These are phyloP conservation scores for Tragelaphus scriptus DNA, from an alignment of 2,113 vertebrate genomes.

Conservation along the genomic window DNA sequence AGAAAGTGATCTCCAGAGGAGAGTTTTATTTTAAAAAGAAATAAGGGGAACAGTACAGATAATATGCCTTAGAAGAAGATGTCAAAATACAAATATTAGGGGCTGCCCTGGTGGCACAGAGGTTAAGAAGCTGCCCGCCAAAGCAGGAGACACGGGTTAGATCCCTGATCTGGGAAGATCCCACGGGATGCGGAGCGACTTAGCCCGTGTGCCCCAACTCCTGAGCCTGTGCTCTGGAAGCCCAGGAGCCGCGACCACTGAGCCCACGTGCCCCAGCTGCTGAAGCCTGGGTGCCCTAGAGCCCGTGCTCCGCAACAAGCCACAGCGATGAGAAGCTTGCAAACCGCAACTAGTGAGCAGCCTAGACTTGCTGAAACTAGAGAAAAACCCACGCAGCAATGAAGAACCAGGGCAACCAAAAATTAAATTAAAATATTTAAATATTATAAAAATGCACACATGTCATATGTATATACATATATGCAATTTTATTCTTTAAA, in stretches of 20 bases:
- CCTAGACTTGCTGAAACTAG: background rate
- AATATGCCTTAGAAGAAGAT: background rate
- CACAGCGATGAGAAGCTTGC: background rate
- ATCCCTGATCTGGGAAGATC: background rate
- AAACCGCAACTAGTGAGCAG: fast-evolving
- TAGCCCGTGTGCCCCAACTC: background rate
- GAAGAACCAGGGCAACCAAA: background rate
- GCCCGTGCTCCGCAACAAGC: fast-evolving
- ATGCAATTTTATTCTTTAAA: background rate
- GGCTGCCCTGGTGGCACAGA: background rate
- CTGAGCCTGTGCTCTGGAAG: background rate
- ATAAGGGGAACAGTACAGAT: background rate
- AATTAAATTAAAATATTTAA: background rate
- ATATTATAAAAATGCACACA: background rate
- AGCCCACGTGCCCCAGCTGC: background rate
- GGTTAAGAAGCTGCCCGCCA: background rate
- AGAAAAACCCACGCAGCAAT: background rate
- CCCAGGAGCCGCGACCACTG: background rate
- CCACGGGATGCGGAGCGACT: background rate
- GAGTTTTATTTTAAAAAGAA: background rate
- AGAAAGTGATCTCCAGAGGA: background rate
- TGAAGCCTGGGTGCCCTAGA: background rate
- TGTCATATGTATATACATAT: background rate
- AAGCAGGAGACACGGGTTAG: background rate
- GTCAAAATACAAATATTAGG: background rate